These are phyloP conservation scores for Uloborus plumipes DNA, from an alignment of 2,888 invertebrate genomes.

Conservation along the genomic window DNA sequence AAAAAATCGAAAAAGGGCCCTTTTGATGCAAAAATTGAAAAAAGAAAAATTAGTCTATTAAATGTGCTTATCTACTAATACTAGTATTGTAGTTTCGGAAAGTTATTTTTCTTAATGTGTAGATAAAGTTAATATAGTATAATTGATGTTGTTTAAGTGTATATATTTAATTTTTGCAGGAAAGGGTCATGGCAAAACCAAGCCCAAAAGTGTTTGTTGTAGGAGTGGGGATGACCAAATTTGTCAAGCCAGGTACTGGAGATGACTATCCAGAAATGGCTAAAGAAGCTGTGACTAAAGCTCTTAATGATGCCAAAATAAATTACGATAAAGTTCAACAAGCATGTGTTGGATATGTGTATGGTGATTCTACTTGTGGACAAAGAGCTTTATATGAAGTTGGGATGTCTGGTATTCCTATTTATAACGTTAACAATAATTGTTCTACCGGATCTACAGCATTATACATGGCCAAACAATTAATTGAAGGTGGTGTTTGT, in stretches of 20 bases:
- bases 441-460: slow-evolving; percentile 98
- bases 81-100: no score
- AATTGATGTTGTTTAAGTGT: no score
- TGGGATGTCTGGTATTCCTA: slow-evolving; percentile 96
- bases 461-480: slow-evolving; percentile 88
- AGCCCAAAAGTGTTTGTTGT: slow-evolving; percentile 82
- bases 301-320: slow-evolving; percentile 86
- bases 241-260: slow-evolving; percentile 91
- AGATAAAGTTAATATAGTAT: no score
- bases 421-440: slow-evolving; percentile 98
- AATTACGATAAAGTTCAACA: slow-evolving; percentile 85
- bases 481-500: slow-evolving; percentile 81
- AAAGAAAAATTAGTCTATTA: no score
- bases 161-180: no score
- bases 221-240: slow-evolving; percentile 98
- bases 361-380: slow-evolving; percentile 95
- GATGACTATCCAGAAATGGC: slow-evolving; percentile 96
- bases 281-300: slow-evolving; percentile 90
- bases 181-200: background rate
- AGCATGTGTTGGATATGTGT: slow-evolving; percentile 93
- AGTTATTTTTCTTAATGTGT: no score
- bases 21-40: no score
- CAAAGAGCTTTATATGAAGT: slow-evolving; percentile 94
- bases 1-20: no score
- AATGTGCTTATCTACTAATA: no score